Conservation (phyloP, 92 coral and sea anemone genomes). For the Epizoanthus scotinus region DNA sequence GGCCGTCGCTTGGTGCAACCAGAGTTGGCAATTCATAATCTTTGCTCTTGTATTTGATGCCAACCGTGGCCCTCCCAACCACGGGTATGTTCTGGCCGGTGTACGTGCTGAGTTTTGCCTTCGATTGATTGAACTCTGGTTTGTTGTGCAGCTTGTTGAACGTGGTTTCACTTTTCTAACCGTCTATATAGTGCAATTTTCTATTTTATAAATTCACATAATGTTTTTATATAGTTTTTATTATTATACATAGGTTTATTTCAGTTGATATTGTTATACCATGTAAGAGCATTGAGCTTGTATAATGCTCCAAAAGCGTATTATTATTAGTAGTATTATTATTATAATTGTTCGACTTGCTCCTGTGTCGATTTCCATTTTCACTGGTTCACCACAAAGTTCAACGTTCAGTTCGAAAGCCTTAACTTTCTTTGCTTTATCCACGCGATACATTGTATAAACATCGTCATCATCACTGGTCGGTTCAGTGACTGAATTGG, state of each 20-base stretch:
- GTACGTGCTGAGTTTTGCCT: slow-evolving; percentile 49
- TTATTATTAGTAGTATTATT: no score
- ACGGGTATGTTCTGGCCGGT: slow-evolving; percentile 56
- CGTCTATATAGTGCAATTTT: no score
- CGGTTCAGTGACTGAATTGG: slow-evolving; percentile 2
- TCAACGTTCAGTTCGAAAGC: slow-evolving; percentile 24
- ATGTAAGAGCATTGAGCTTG: no score
- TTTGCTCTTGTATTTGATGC: slow-evolving; percentile 33
- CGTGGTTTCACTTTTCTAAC: slow-evolving; percentile 35
- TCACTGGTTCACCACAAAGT: slow-evolving; percentile 10
- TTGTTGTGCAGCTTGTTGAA: slow-evolving; percentile 31
- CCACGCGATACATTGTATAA: slow-evolving; percentile 35
- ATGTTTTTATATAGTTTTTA: no score
- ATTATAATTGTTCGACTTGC: slow-evolving; percentile 38
- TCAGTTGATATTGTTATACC: no score
- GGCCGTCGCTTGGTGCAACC: not conserved
- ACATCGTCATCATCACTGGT: slow-evolving; percentile 27
- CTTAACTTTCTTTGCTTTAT: slow-evolving; percentile 13
- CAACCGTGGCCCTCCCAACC: slow-evolving; percentile 40
- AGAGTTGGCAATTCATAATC: not conserved
- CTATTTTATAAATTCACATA: no score
- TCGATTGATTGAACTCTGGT: slow-evolving; percentile 21
- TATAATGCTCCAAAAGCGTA: no score
- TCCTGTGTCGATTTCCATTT: slow-evolving; percentile 59
- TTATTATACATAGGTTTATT: no score